Conservation (phyloP, 2,888 invertebrate species). For the Drosophila fungiperda region DNA sequence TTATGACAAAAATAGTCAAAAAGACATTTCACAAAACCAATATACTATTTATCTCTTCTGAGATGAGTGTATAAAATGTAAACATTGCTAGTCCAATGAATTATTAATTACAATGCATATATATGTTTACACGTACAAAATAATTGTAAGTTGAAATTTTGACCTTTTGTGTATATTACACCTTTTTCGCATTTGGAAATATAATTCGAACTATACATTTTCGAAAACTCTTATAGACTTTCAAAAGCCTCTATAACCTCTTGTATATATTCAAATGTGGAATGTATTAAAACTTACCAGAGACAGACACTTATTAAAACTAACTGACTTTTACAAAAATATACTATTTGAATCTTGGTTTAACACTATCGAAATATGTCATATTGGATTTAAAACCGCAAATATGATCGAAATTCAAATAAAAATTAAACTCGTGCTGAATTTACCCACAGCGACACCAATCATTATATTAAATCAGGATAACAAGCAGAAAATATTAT, state of each 20-base stretch:
- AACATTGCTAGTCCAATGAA: constrained; percentile 2
- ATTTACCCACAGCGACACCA: neutral
- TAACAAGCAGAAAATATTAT: neutral
- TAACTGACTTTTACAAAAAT: neutral
- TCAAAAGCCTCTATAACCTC: neutral
- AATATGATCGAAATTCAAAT: neutral
- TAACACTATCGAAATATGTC: no score
- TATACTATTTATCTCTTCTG: neutral
- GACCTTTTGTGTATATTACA: neutral
- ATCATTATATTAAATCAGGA: neutral
- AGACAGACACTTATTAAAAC: neutral
- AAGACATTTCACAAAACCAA: neutral
- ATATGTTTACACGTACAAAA: neutral
- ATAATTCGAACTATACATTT: neutral
- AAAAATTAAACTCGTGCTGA: neutral
- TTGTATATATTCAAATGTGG: neutral
- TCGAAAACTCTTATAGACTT: neutral
- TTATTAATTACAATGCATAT: neutral
- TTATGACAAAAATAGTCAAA: neutral
- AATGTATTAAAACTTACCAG: neutral
- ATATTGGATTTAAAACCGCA: no score
- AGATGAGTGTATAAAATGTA: neutral
- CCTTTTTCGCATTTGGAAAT: neutral
- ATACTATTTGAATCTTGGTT: neutral
- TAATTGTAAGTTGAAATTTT: neutral